Conservation (phyloP, 2,113 vertebrate genomes). For the Elanoides forficatus region DNA sequence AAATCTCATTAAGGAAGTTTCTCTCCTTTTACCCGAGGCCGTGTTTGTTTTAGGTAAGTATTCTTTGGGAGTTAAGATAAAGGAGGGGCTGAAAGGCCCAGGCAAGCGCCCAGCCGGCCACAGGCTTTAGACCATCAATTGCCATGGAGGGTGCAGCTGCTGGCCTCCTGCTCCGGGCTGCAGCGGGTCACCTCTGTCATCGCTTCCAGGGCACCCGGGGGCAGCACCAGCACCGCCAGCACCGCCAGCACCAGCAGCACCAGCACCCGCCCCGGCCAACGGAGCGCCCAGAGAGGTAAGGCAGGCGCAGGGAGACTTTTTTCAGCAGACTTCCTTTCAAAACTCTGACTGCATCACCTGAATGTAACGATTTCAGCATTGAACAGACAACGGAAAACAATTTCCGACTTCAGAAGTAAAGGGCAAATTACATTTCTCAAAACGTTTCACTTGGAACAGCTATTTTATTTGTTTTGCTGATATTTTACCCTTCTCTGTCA, state of each 20-base stretch:
- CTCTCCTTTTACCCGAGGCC: neutral
- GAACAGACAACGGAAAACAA: rapidly evolving
- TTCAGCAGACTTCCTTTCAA: neutral
- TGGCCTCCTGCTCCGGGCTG: neutral
- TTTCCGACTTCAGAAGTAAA: neutral
- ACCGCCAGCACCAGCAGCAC: neutral
- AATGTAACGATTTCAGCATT: neutral
- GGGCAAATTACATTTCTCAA: neutral
- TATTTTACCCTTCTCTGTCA: neutral
- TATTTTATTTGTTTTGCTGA: neutral
- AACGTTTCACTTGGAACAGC: neutral
- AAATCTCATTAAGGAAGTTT: neutral
- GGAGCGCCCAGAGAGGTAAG: constrained; percentile 37
- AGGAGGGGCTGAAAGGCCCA: constrained; percentile 1
- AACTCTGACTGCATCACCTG: neutral
- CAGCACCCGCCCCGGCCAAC: neutral
- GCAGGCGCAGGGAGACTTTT: neutral
- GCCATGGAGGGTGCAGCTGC: neutral
- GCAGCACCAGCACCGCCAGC: neutral
- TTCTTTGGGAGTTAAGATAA: neutral
- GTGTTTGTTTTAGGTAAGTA: constrained; percentile 37
- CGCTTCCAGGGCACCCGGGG: neutral
- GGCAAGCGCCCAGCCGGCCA: neutral
- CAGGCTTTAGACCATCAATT: neutral
- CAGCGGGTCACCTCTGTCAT: neutral